Evolutionary conservation across 2,888 invertebrate genomes (phyloP).

Genomic region (Noctua fimbriata): DNA sequence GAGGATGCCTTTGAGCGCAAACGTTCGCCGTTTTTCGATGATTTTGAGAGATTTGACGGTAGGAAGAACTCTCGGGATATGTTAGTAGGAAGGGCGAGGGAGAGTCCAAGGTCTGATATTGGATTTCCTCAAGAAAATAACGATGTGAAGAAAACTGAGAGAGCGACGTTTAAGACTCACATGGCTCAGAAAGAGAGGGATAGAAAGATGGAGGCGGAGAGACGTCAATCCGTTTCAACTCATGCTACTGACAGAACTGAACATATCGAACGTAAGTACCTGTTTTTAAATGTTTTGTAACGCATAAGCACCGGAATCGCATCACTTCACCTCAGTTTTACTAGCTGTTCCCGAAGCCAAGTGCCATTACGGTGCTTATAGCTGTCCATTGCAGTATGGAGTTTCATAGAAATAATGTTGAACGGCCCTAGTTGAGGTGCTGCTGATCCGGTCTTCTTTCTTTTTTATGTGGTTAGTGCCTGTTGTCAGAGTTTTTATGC

Average conservation of each 20-base stretch:
- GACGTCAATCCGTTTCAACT: constrained; percentile 94
- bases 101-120: constrained; percentile 86
- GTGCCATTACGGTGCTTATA: neutral
- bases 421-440: neutral
- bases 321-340: neutral
- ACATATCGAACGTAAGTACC: constrained; percentile 86
- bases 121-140: constrained; percentile 80
- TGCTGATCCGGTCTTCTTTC: neutral
- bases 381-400: neutral
- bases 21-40: constrained; percentile 84
- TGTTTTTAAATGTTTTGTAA: neutral
- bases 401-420: neutral
- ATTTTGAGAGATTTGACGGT: constrained; percentile 87
- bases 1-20: constrained; percentile 83
- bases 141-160: constrained; percentile 84
- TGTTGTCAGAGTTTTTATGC: too few relatives aligned
- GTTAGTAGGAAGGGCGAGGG: constrained; percentile 86
- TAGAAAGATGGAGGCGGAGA: constrained; percentile 92
- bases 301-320: neutral
- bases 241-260: constrained; percentile 93
- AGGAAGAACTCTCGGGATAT: constrained; percentile 89
- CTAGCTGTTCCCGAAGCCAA: neutral
- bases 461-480: too few relatives aligned
- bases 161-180: constrained; percentile 93
- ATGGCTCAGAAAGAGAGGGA: constrained; percentile 93